Base-by-base conservation (phyloP, 2,797 vertebrate genomes). In the Thaleichthys pacificus region DNA sequence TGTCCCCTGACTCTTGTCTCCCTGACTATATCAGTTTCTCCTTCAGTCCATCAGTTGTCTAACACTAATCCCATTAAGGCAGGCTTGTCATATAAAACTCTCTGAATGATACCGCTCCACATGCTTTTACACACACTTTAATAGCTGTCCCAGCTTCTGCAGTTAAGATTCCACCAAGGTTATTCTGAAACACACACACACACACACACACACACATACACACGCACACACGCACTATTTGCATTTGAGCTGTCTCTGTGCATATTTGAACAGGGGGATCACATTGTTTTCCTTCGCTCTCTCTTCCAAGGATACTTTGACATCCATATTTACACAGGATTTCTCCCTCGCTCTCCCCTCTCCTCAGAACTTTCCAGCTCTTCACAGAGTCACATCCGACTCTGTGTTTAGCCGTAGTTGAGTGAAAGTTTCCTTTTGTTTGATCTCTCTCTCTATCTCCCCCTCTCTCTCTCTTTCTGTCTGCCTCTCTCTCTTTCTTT, bases 11-110 rank as follows among this genome's bases (percentile, higher is more conserved):
- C 32, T 6, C 32, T 35, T 35, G 32, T 5, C 26, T 26, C 24
- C 42, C 60, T 26, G 21, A 47, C 38, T 77, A 71, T 64, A 85
- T 90, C 79, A 77, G 57, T 86, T 80, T 81, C 72, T 61, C 30
- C 77, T 82, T 61, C 66, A 11, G 15, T 80, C 65, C 78, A 35
- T 77, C 64, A 28, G 76, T 71, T 68, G 70, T 54, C 54, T n/a
- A 72, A 70, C 78, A 82, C 80, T 87, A 87, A 84, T 88, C 85
- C 80, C 72, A 82, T 89, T 71, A 89, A 87, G 84, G 73, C 63
- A 71, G 74, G 47, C 62, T 67, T 22, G 78, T 83, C 84, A 51
- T 77, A 77, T 87, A 76, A 85, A 86, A 80, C 71, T 79, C 77
- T 72, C 68, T 3, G 66, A 70, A 66, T 28, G 71, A 75, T 71